Evolutionary conservation across 2,797 vertebrate species (phyloP), one percentile per base, ranked within the genome.

Genomic region (Lepus townsendii): DNA sequence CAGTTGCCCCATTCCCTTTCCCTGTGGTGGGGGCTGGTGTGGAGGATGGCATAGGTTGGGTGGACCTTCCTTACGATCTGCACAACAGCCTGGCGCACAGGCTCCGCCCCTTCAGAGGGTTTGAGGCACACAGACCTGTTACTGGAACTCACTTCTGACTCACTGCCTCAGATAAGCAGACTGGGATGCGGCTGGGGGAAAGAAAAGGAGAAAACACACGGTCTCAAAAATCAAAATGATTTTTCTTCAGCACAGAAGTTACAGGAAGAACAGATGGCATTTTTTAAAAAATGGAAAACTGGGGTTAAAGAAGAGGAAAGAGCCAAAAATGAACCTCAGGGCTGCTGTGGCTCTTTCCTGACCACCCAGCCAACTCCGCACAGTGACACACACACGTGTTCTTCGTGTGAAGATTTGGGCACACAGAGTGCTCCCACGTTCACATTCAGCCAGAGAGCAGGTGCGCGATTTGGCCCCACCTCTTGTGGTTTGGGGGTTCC

Each of bases 191-290:
- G 50, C 73, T 85, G 79, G 11, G n/a, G 60, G 88, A 93, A 71
- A 90, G 73, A 54, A 60, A 77, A 93, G 42, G 72, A 94, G 88
- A 97, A 96, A 60, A 78, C 24, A 93, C 26, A 82, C 73, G 95
- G 95, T 96, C 95, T 97, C 54, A 89, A 96, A 96, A 96, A 73
- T 22, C 69, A 66, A 95, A 83, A 96, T 95, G 14, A 71, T 85
- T 97, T 91, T 96, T 90, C 92, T 87, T 91, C 87, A 90, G 54
- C 13, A 62, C 86, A 78, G 96, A 96, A 97, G 97, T 97, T 82
- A 76, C 87, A 92, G 90, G 78, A 95, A 95, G 88, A 98, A 97
- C 97, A 98, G 96, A 97, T 96, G 96, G 97, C 69, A 52, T n/a
- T 65, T 93, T 90, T 66, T 69, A 2, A 72, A 30, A 95, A 95